phyloP scores from a whole-genome alignment of 2,888 invertebrate genomes.

The Aproaerema taeniolella region DNA sequence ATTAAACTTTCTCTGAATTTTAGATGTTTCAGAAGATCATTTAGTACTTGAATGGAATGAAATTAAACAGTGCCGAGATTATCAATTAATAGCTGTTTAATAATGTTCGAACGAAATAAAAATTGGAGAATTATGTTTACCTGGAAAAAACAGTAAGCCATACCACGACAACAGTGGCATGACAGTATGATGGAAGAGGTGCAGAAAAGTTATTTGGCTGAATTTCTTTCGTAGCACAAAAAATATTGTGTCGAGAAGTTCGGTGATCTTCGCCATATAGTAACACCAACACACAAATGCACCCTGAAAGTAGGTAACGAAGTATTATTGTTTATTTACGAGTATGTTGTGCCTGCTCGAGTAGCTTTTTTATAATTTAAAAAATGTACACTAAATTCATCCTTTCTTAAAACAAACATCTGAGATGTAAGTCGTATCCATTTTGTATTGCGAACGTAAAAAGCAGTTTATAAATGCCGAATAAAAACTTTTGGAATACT shows the following conservation, averaged over 20 bases:
- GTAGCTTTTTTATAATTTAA: too few relatives aligned
- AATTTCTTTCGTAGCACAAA: slow-evolving; percentile 87
- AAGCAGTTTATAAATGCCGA: background rate
- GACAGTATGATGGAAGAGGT: slow-evolving; percentile 91
- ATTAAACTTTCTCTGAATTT: too few relatives aligned
- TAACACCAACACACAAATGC: background rate
- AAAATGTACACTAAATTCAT: background rate
- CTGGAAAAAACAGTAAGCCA: slow-evolving; percentile 86
- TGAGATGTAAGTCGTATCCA: background rate
- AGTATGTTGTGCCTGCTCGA: too few relatives aligned
- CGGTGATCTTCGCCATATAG: background rate
- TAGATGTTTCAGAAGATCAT: too few relatives aligned
- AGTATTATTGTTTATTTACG: too few relatives aligned
- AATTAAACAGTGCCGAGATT: background rate
- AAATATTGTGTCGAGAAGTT: background rate
- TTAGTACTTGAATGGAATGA: background rate
- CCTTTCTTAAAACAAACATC: background rate
- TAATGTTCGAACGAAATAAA: background rate
- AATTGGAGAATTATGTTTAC: slow-evolving; percentile 42
- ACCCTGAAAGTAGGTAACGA: too few relatives aligned
- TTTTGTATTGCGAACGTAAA: background rate
- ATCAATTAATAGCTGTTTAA: background rate
- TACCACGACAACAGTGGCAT: slow-evolving; percentile 89
- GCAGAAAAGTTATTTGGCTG: slow-evolving; percentile 91
- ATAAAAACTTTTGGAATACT: too few relatives aligned